Conservation (phyloP, 2,797 vertebrate genomes). For the Phoeniculus purpureus region DNA sequence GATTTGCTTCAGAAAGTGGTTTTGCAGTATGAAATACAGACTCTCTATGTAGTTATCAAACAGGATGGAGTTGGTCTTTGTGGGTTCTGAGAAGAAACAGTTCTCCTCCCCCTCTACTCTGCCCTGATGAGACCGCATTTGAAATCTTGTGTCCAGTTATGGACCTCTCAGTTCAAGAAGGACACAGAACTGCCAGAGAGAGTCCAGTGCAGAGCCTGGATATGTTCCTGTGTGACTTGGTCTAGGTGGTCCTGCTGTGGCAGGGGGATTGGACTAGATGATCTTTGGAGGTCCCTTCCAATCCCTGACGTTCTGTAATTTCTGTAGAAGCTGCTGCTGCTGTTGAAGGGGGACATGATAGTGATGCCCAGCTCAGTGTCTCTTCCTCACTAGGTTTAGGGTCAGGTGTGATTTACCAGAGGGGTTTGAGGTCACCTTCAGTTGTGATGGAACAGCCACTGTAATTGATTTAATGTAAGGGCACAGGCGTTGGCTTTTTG, state of each 20-base stretch:
- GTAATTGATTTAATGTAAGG: not conserved
- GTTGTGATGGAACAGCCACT: fast-evolving
- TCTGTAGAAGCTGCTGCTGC: not conserved
- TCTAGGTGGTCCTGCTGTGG: no score
- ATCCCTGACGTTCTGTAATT: not conserved
- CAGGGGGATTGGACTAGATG: no score
- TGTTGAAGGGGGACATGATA: not conserved
- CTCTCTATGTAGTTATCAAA: not conserved
- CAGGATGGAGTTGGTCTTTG: not conserved
- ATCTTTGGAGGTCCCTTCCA: no score
- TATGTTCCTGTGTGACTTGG: no score
- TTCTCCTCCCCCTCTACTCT: no score
- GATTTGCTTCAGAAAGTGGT: not conserved
- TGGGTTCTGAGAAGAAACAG: not conserved
- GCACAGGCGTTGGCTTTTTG: not conserved
- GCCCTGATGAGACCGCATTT: no score
- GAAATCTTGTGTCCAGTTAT: no score
- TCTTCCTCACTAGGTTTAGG: not conserved
- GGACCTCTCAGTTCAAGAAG: no score
- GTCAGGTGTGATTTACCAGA: not conserved
- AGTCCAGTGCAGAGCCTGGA: no score
- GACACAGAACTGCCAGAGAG: no score
- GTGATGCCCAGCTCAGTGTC: not conserved
- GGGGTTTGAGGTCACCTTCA: not conserved
- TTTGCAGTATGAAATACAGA: not conserved